A percentile compares a stretch with the other conserved stretches of the same genome.
phyloP scores from a whole-genome alignment of 2,113 vertebrate species.

The Ivindomyrus marchei region DNA sequence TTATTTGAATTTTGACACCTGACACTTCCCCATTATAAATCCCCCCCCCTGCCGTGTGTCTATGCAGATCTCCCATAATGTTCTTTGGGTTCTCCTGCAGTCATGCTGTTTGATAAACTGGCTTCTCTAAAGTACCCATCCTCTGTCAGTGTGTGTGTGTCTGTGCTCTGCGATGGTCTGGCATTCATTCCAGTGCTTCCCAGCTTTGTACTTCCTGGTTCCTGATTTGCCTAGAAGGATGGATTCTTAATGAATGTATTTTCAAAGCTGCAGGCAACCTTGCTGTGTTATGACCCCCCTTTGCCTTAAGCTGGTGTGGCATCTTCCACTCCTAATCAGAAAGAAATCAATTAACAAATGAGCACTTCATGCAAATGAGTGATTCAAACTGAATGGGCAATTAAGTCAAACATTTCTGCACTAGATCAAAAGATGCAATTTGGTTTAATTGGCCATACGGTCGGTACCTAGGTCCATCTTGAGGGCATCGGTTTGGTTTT shows the following conservation, averaged over 20 bases:
- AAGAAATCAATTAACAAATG: conserved; percentile 3
- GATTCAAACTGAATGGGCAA: not conserved
- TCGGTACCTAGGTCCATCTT: not conserved
- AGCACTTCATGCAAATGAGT: not conserved
- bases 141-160: not conserved
- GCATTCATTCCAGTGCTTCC: not conserved
- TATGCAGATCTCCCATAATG: not conserved
- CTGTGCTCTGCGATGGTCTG: not conserved
- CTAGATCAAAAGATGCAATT: not conserved
- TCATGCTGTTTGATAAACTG: not conserved
- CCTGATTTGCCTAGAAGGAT: not conserved
- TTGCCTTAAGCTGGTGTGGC: not conserved
- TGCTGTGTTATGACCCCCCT: not conserved
- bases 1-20: not conserved
- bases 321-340: not conserved
- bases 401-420: not conserved
- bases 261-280: not conserved
- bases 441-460: not conserved
- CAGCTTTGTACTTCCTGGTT: not conserved
- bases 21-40: not conserved
- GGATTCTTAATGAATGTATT: not conserved
- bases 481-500: not conserved
- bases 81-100: not conserved
- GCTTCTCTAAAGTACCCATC: not conserved
- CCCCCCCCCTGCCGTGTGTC: not conserved